Evolutionary conservation across 2,888 invertebrate genomes (phyloP).

Genomic region (Tuta absoluta): DNA sequence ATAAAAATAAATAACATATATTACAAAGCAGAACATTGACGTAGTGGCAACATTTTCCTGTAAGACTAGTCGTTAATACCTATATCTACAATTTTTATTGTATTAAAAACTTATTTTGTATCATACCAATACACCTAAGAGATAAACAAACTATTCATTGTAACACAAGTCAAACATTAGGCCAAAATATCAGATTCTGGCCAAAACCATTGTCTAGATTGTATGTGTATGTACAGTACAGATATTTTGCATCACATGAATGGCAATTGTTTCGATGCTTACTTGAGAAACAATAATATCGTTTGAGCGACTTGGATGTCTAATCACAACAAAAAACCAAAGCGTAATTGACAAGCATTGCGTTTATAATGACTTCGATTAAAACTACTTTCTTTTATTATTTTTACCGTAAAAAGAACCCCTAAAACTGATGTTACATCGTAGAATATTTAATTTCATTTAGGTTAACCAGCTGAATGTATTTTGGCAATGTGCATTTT

Average conservation of each 20-base stretch:
- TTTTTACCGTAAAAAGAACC: not conserved
- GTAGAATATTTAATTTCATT: not conserved
- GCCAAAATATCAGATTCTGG: constrained; percentile 33
- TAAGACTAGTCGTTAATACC: constrained; percentile 77
- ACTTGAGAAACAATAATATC: constrained; percentile 13
- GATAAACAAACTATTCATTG: constrained; percentile 50
- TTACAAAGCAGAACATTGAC: constrained; percentile 78
- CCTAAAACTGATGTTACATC: not conserved
- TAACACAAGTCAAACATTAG: constrained; percentile 40
- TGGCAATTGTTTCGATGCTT: constrained; percentile 22
- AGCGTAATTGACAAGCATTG: constrained; percentile 28
- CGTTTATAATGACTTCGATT: constrained; percentile 7
- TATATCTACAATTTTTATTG: constrained; percentile 66
- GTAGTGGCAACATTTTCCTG: constrained; percentile 77
- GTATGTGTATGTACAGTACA: constrained; percentile 40
- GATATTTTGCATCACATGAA: constrained; percentile 30
- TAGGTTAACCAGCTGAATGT: not conserved
- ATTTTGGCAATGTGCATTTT: not conserved
- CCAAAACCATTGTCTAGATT: constrained; percentile 30
- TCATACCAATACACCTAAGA: constrained; percentile 53
- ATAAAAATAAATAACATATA: constrained; percentile 78
- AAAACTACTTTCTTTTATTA: not conserved
- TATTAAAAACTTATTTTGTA: constrained; percentile 54
- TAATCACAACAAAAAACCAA: constrained; percentile 17
- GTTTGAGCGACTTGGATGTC: constrained; percentile 24